Percentiles rank a stretch among this genome's conserved stretches.
These are phyloP conservation scores for Theropithecus gelada DNA, from an alignment of 2,113 vertebrate species.

Conservation along the genomic window DNA sequence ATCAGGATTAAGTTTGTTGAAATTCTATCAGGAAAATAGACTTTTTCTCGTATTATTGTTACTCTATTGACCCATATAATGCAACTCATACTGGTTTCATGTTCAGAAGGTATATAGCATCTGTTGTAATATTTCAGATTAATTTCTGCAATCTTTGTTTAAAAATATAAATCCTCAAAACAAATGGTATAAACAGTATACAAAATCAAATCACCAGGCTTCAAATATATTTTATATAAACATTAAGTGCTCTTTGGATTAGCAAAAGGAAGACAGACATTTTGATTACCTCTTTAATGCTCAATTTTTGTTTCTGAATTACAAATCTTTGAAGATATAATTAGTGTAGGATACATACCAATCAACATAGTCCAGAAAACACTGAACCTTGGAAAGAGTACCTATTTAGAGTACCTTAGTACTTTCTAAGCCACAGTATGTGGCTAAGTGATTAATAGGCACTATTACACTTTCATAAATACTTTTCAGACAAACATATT, in stretches of 20 bases:
- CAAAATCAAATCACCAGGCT: background rate
- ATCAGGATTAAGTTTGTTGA: background rate
- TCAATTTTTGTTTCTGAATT: constrained; percentile 5
- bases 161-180: background rate
- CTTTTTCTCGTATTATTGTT: background rate
- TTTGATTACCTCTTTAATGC: background rate
- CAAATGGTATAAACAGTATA: background rate
- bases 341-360: background rate
- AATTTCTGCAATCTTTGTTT: background rate
- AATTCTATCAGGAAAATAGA: background rate
- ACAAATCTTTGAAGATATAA: background rate
- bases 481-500: background rate
- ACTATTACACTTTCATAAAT: background rate
- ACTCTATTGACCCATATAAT: background rate
- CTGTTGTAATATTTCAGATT: constrained; percentile 19
- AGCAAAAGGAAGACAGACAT: background rate
- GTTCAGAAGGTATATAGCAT: background rate
- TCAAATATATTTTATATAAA: background rate
- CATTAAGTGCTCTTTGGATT: background rate
- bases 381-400: background rate
- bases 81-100: background rate
- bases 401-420: background rate
- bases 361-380: background rate
- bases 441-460: background rate
- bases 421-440: background rate